Evolutionary conservation across 2,888 invertebrate species (phyloP).

Genomic region (Hyles lineata): DNA sequence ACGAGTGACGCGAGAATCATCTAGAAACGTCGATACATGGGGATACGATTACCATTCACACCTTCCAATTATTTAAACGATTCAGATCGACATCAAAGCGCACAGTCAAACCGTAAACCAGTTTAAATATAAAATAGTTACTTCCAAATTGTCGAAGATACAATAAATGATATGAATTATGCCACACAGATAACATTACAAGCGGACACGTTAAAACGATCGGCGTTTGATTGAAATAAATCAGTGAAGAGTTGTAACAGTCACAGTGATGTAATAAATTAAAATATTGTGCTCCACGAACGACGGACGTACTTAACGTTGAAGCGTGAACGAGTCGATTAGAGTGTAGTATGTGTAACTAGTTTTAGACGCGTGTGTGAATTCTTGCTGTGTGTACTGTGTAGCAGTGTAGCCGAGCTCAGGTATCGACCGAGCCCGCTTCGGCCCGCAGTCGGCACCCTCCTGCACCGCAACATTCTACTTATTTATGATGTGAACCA

Average conservation of each 20-base stretch:
- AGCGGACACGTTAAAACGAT: slow-evolving; percentile 4
- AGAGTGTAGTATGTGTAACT: slow-evolving; percentile 46
- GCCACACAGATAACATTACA: neutral
- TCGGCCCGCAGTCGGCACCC: slow-evolving; percentile 61
- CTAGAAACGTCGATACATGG: slow-evolving; percentile 43
- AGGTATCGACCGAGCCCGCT: slow-evolving; percentile 69
- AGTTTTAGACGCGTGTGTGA: slow-evolving; percentile 50
- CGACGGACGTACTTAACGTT: slow-evolving; percentile 31
- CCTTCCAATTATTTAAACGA: slow-evolving; percentile 42
- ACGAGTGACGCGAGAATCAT: slow-evolving; percentile 51
- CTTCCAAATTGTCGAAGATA: too few relatives aligned
- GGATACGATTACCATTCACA: slow-evolving; percentile 43
- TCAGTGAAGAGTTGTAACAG: slow-evolving; percentile 11
- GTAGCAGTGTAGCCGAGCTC: slow-evolving; percentile 30
- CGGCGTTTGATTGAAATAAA: slow-evolving; percentile 1
- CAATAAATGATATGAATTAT: neutral
- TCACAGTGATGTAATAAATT: slow-evolving; percentile 21
- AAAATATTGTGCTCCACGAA: slow-evolving; percentile 16
- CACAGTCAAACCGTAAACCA: too few relatives aligned
- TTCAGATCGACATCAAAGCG: neutral
- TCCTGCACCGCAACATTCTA: slow-evolving; percentile 48
- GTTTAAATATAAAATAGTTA: too few relatives aligned
- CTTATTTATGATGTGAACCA: slow-evolving; percentile 50
- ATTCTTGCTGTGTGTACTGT: slow-evolving; percentile 18
- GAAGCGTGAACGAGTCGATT: slow-evolving; percentile 51